phyloP scores from a whole-genome alignment of 2,797 vertebrate genomes.

The Sylvia borin region DNA sequence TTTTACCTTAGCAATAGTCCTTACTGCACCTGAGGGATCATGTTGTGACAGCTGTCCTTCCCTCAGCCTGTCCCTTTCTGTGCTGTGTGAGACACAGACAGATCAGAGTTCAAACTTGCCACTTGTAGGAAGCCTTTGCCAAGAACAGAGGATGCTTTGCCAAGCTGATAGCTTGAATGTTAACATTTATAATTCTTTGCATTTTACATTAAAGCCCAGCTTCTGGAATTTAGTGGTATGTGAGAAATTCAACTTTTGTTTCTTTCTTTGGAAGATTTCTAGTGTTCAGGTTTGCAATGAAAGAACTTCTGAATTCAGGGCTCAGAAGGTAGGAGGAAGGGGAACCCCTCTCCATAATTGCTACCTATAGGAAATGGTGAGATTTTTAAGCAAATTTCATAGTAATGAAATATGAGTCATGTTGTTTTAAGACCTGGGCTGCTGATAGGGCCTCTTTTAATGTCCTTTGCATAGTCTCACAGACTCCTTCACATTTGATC shows the following conservation, averaged over 20 bases:
- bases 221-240: background rate
- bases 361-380: background rate
- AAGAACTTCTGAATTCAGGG: background rate
- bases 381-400: constrained; percentile 44
- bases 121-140: background rate
- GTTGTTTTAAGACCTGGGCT: background rate
- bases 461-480: constrained; percentile 22
- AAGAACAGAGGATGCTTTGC: background rate
- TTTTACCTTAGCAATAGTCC: background rate
- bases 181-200: background rate
- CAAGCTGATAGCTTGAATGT: background rate
- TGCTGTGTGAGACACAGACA: background rate
- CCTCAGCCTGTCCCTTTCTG: background rate
- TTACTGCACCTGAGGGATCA: background rate
- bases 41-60: background rate
- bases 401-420: constrained; percentile 33
- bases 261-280: background rate
- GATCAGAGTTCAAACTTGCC: background rate
- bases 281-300: background rate
- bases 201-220: background rate
- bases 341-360: background rate
- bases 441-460: background rate
- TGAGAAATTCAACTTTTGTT: background rate
- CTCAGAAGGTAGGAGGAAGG: background rate
- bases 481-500: background rate